Conservation (phyloP, 1,140 invertebrate genomes). For the Eriocheir sinensis region DNA sequence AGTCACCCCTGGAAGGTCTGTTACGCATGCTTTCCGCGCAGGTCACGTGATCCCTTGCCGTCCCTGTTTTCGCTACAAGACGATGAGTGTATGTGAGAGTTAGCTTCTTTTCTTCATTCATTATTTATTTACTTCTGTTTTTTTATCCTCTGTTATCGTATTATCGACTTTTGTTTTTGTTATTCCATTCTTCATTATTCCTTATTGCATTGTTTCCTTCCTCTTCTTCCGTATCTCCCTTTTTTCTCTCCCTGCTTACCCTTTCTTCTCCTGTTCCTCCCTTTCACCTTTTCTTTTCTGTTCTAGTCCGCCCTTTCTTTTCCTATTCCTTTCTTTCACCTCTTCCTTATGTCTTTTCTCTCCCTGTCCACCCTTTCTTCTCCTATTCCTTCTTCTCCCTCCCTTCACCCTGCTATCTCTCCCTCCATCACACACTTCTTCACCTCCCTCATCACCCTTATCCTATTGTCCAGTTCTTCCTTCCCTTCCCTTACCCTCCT, state of each 20-base stretch:
- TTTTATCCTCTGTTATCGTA: no score
- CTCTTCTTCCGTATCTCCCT: neutral
- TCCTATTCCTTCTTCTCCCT: neutral
- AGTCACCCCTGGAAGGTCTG: neutral
- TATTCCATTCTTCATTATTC: neutral
- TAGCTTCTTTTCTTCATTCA: no score
- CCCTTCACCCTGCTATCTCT: neutral
- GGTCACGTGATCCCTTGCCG: neutral
- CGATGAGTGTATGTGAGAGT: slow-evolving; percentile 28
- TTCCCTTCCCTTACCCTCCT: no score
- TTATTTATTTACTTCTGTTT: no score
- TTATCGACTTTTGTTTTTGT: no score
- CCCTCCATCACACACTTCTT: no score
- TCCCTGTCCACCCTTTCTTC: neutral
- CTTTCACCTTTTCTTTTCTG: neutral
- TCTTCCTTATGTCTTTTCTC: neutral
- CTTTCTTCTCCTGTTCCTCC: neutral
- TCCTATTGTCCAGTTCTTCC: no score
- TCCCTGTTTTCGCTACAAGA: neutral
- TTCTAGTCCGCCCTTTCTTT: neutral
- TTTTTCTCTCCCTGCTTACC: neutral
- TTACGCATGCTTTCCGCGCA: neutral
- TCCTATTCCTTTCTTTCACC: neutral
- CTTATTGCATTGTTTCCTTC: neutral
- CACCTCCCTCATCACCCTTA: no score